A percentile compares a stretch with the other conserved stretches of the same genome.
Conservation (phyloP, 2,113 vertebrate genomes). For the Pimephales promelas region DNA sequence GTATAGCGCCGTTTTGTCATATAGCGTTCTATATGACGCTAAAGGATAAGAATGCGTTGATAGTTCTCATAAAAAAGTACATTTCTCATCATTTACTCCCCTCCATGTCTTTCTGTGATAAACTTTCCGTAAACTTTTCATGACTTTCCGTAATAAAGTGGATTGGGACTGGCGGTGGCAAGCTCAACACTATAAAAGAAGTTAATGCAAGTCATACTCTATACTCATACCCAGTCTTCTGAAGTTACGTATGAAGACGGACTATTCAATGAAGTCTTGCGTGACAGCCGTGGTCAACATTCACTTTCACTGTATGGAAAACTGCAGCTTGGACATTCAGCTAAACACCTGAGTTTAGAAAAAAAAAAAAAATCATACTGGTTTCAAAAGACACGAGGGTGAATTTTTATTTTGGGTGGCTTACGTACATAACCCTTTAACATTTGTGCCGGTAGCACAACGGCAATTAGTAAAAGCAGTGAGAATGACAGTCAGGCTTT, state of each 20-base stretch:
- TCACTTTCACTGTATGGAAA: not conserved
- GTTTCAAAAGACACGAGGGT: not conserved
- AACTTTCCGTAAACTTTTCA: too few species aligned
- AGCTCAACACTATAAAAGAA: not conserved
- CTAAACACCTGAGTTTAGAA: not conserved
- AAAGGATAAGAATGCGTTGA: too few species aligned
- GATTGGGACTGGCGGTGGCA: not conserved
- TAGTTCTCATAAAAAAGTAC: not conserved
- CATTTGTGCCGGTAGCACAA: slow-evolving; percentile 16
- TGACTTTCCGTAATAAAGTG: not conserved
- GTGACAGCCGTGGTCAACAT: not conserved
- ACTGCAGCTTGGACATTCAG: not conserved
- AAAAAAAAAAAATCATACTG: too few species aligned
- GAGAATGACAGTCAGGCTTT: slow-evolving; percentile 49
- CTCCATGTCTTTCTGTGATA: not conserved
- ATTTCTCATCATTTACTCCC: not conserved
- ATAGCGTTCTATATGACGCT: too few species aligned
- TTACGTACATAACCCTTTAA: slow-evolving; percentile 53
- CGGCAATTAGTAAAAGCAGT: slow-evolving; percentile 28
- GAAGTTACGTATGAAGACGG: not conserved
- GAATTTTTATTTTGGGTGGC: not conserved
- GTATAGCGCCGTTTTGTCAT: too few species aligned
- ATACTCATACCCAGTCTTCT: not conserved
- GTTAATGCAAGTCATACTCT: not conserved
- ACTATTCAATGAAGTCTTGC: not conserved